These are phyloP conservation scores for Sciurus vulgaris DNA, from an alignment of 2,797 vertebrate genomes.

Conservation along the genomic window DNA sequence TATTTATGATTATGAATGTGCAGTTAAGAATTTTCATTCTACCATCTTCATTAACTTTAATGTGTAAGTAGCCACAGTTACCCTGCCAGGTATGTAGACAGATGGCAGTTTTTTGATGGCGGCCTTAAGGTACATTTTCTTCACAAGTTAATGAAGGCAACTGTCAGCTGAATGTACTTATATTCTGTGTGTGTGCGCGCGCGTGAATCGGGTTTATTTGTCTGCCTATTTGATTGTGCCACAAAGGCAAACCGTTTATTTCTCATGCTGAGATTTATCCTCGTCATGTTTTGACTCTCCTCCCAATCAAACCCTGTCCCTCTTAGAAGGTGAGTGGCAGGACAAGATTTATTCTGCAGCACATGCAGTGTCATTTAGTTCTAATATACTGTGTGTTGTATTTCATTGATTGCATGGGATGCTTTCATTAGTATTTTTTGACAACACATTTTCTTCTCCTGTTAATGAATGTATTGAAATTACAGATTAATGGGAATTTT, in stretches of 20 bases:
- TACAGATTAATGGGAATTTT: constrained; percentile 71
- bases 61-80: constrained; percentile 57
- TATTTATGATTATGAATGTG: constrained; percentile 72
- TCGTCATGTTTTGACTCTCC: constrained; percentile 35
- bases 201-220: constrained; percentile 31
- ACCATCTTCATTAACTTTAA: constrained; percentile 77
- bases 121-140: constrained; percentile 23
- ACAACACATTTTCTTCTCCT: constrained; percentile 73
- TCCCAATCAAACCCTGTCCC: background rate
- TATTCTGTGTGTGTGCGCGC: background rate
- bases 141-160: constrained; percentile 35
- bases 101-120: constrained; percentile 65
- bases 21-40: constrained; percentile 73
- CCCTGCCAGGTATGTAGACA: constrained; percentile 60
- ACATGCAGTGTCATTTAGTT: background rate
- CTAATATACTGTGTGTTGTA: background rate
- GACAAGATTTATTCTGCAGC: constrained; percentile 7
- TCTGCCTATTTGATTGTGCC: constrained; percentile 23
- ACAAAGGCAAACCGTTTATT: constrained; percentile 53
- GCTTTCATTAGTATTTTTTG: constrained; percentile 50
- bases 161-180: background rate
- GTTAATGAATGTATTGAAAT: constrained; percentile 78
- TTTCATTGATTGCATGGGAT: constrained; percentile 56
- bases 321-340: constrained; percentile 9
- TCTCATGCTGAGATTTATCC: constrained; percentile 34